These are phyloP conservation scores for Drosophila ustulata DNA, from an alignment of 2,888 invertebrate genomes.

Conservation along the genomic window DNA sequence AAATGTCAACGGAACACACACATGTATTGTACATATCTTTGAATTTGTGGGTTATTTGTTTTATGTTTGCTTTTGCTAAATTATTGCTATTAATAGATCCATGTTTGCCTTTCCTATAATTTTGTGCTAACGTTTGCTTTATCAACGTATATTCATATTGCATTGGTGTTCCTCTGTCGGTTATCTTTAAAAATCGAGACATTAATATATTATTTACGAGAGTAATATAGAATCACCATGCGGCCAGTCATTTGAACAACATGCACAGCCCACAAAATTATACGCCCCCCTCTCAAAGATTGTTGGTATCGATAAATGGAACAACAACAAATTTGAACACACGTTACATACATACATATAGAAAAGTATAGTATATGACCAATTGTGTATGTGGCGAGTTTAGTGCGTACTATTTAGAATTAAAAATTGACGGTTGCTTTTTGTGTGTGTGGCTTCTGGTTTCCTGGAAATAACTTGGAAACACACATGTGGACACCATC, in stretches of 20 bases:
- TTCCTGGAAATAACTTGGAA: conserved; percentile 43
- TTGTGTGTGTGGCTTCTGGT: conserved; percentile 19
- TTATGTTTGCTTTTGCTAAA: conserved; percentile 23
- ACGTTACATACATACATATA: conserved; percentile 7
- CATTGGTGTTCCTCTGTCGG: conserved; percentile 11
- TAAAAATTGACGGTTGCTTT: conserved; percentile 43
- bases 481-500: conserved; percentile 60
- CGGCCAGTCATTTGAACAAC: conserved; percentile 16
- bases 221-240: conserved; percentile 23
- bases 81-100: conserved; percentile 42
- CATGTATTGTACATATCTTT: conserved; percentile 15
- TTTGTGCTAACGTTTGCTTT: conserved; percentile 35
- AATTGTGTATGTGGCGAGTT: conserved; percentile 7
- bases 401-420: conserved; percentile 20
- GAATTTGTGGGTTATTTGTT: conserved; percentile 13
- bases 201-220: conserved; percentile 27
- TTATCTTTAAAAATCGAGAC: conserved; percentile 38
- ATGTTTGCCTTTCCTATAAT: conserved; percentile 21
- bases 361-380: not conserved
- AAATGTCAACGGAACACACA: conserved; percentile 20
- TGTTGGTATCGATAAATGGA: conserved; percentile 45
- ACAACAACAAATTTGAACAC: not conserved
- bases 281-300: conserved; percentile 57
- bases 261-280: conserved; percentile 16
- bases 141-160: conserved; percentile 30